Base-by-base conservation (phyloP, 2,797 vertebrate genomes). In the Syngnathus acus region DNA sequence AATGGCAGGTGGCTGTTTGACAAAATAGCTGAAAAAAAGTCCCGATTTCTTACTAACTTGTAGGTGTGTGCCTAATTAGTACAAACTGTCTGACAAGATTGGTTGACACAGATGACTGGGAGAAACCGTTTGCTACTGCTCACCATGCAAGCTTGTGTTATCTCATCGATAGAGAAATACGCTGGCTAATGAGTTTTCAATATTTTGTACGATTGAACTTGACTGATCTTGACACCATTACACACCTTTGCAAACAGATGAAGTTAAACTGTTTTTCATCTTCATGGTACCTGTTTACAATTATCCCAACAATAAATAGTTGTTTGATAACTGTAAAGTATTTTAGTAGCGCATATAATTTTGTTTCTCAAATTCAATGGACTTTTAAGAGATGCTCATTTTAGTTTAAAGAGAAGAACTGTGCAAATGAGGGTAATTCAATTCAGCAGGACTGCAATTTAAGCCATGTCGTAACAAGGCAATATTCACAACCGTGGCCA, bases 401-500 rank as follows among this genome's bases (percentile, higher is more conserved):
- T 55, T 55, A 11, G 14, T 14, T 14, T 32, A 55, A 26, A 50
- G 7, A 7, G 17, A 19, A 13, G 11, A 55, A 55, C 23, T 32
- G 23, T 26, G 11, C 11, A 26, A 64, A 42, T 14, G n/a, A 62
- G 58, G 45, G 67, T 69, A 76, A 79, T 69, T 66, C 19, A 60
- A 74, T 69, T 68, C 65, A 72, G 72, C 72, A 58, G 26, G 67
- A 61, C 64, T 68, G 67, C 55, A 76, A 79, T 82, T 82, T 78
- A 82, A 61, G 59, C 16, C 10, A 21, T 9, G 21, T 6, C 8
- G 9, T 39, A 42, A 54, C 19, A 70, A 71, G 63, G 39, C 9
- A 75, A 83, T 71, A 79, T 83, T 87, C 72, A 73, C 75, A 19
- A 38, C 48, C 74, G 68, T 83, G 85, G 75, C 90, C 91, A 92